A percentile compares a stretch with the other conserved stretches of the same genome.
Evolutionary conservation across 2,888 invertebrate genomes (phyloP).

Genomic region (Agrochola circellaris): DNA sequence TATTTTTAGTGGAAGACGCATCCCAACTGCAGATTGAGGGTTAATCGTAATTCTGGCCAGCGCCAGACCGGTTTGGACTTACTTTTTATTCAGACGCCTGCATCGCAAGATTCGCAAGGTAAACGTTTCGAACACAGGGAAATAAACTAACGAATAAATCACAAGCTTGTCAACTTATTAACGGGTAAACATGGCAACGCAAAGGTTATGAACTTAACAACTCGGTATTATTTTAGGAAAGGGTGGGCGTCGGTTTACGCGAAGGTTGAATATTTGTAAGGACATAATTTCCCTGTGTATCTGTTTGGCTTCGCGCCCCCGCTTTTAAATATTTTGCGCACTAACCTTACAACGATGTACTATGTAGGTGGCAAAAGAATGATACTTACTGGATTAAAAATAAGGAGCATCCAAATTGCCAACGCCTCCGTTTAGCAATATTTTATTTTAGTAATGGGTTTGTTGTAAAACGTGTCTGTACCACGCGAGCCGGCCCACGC

Average conservation of each 20-base stretch:
- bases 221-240: slow-evolving; percentile 64
- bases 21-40: slow-evolving; percentile 81
- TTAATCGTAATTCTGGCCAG: slow-evolving; percentile 86
- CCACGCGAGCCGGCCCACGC: slow-evolving; percentile 74
- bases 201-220: slow-evolving; percentile 64
- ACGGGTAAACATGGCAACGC: slow-evolving; percentile 37
- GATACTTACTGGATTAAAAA: slow-evolving; percentile 69
- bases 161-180: slow-evolving; percentile 68
- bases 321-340: slow-evolving; percentile 75
- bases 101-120: slow-evolving; percentile 75
- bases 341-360: slow-evolving; percentile 65
- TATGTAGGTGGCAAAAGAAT: slow-evolving; percentile 76
- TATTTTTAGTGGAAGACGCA: slow-evolving; percentile 80
- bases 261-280: slow-evolving; percentile 74
- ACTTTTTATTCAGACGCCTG: slow-evolving; percentile 75
- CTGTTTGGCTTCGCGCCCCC: slow-evolving; percentile 74
- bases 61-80: slow-evolving; percentile 83
- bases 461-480: slow-evolving; percentile 71
- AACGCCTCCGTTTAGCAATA: slow-evolving; percentile 72
- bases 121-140: slow-evolving; percentile 73
- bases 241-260: slow-evolving; percentile 69
- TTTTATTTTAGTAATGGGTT: slow-evolving; percentile 67
- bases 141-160: slow-evolving; percentile 74
- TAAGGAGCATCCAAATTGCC: slow-evolving; percentile 73
- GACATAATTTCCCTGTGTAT: slow-evolving; percentile 71